Evolutionary conservation across 2,888 invertebrate species (phyloP), one percentile per base, ranked within the genome.

Genomic region (Dolichopus griseipennis): DNA sequence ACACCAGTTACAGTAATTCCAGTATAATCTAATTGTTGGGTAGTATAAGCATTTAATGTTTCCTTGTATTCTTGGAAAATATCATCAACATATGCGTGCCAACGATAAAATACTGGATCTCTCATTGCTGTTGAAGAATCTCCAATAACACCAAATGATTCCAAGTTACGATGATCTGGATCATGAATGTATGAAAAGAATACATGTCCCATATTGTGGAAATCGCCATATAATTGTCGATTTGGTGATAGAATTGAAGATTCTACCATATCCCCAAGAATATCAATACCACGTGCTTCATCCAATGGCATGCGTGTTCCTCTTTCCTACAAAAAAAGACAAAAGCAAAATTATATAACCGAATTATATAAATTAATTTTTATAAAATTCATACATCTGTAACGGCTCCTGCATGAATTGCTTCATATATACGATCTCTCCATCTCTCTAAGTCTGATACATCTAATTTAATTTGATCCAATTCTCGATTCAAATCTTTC

Each of bases 171-270:
- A 75, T 88, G 86, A 76, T 91, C 91, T 0, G 92, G 92, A 78
- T 92, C 92, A 76, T 92, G 91, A 3, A 86, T 82, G 76, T 86
- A 88, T 0, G 90, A 86, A 69, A 91, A 85, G 75, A 89, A 83
- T n/a, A 90, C 85, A 75, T 92, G 92, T 0, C 91, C 91, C 83
- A 88, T 84, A 81, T 92, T 92, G 80, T 92, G 92, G 37, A 91
- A 74, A 79, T 90, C 88, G 0, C 92, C 92, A 77, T 90, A 91
- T 75, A 87, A 84, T 66, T 82, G 81, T 1, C 83, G 79, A 81
- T 91, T 90, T n/a, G 85, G 84, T 65, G 89, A 87, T 66, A 90
- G 76, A 68, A 85, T 83, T 66, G 86, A 86, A 0, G 90, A 83
- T 80, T 92, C 92, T 77, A 92, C 83, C 72, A 92, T 84, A 78